These are phyloP conservation scores for Chanos chanos DNA, from an alignment of 2,797 vertebrate genomes.

Conservation along the genomic window DNA sequence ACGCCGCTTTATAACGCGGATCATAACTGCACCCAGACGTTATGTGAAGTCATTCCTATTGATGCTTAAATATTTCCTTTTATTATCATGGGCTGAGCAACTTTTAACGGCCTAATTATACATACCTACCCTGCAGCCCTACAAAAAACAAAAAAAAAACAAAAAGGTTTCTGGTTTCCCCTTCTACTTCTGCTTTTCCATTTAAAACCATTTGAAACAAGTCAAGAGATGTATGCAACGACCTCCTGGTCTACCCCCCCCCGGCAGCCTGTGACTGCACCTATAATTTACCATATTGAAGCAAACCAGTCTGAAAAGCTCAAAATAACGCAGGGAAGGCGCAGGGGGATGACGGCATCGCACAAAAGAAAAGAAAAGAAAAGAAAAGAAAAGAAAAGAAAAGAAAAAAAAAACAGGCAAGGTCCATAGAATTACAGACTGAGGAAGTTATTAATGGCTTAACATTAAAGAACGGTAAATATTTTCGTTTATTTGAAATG, in stretches of 20 bases:
- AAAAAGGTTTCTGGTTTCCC: conserved; percentile 44
- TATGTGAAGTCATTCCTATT: neutral
- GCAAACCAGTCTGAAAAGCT: conserved; percentile 39
- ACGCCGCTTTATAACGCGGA: no score
- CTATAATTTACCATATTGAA: conserved; percentile 70
- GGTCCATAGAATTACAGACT: neutral
- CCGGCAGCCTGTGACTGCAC: conserved; percentile 51
- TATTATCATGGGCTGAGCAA: conserved; percentile 19
- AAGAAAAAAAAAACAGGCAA: neutral
- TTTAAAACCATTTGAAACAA: conserved; percentile 59
- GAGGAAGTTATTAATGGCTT: no score
- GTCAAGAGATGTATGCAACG: conserved; percentile 60
- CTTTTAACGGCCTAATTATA: conserved; percentile 24
- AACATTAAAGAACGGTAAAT: no score
- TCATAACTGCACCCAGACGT: no score
- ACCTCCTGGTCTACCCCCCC: conserved; percentile 55
- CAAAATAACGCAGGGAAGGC: neutral
- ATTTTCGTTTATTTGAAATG: no score
- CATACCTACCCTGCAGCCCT: conserved; percentile 29
- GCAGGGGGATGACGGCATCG: no score
- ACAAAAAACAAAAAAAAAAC: no score
- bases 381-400: neutral
- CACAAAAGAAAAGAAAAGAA: neutral
- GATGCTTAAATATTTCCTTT: neutral
- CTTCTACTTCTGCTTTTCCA: conserved; percentile 33